Percentiles rank a stretch among this genome's conserved stretches.
These are phyloP conservation scores for Notoglanidium macrostoma DNA, from an alignment of 2,797 vertebrate genomes.

Conservation along the genomic window DNA sequence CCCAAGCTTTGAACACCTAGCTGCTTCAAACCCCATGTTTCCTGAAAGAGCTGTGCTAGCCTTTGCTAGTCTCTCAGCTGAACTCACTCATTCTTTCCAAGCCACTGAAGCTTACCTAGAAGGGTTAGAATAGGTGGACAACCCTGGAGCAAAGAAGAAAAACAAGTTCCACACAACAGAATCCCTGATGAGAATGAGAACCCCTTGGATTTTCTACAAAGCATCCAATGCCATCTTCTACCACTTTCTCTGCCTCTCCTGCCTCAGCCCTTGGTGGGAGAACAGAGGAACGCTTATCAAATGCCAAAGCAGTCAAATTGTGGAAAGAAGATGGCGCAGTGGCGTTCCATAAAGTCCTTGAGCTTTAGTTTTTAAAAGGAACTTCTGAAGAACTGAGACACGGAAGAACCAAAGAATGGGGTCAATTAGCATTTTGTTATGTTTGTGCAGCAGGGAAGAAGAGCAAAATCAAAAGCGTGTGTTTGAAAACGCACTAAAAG, in stretches of 20 bases:
- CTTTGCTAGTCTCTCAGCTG: constrained; percentile 63
- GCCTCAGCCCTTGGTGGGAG: constrained; percentile 36
- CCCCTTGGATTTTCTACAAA: constrained; percentile 54
- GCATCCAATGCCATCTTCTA: constrained; percentile 51
- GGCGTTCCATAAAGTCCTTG: constrained; percentile 35
- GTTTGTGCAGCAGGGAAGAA: constrained; percentile 46
- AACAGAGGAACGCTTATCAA: constrained; percentile 47
- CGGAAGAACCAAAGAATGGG: constrained; percentile 22
- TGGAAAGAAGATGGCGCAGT: constrained; percentile 36
- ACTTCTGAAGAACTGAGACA: constrained; percentile 45
- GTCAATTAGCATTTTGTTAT: constrained; percentile 51
- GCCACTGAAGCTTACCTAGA: constrained; percentile 67
- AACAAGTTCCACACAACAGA: constrained; percentile 59
- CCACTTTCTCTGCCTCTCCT: constrained; percentile 13
- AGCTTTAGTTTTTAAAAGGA: constrained; percentile 39
- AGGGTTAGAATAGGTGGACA: constrained; percentile 72
- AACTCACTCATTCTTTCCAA: constrained; percentile 65
- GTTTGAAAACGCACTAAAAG: constrained; percentile 47
- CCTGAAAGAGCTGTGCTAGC: constrained; percentile 59
- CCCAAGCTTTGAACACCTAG: constrained; percentile 59
- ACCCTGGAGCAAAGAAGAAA: constrained; percentile 59
- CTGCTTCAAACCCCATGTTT: constrained; percentile 24
- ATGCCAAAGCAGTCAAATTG: constrained; percentile 42
- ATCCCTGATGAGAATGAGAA: constrained; percentile 64
- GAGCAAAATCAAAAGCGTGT: constrained; percentile 51